A percentile compares a stretch with the other conserved stretches of the same genome.
These are phyloP conservation scores for Caenorhabditis briggsae DNA, from an alignment of 1,140 invertebrate species.

Conservation along the genomic window DNA sequence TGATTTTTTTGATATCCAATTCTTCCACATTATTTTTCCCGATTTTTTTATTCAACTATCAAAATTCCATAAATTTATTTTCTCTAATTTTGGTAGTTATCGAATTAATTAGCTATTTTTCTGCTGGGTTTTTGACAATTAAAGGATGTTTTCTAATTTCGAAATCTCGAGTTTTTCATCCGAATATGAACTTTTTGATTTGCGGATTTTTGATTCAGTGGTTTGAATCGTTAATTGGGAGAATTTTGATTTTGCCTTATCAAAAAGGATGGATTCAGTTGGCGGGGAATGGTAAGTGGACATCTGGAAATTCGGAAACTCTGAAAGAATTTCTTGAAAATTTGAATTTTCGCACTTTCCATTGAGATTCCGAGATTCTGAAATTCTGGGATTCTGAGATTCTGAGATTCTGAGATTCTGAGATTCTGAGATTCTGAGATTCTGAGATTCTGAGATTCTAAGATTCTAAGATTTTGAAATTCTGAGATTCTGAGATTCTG, in stretches of 20 bases:
- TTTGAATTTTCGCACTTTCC: too few relatives aligned
- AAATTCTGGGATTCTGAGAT: too few relatives aligned
- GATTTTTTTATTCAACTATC: constrained; percentile 24
- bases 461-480: too few relatives aligned
- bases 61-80: background rate
- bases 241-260: constrained; percentile 13
- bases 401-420: too few relatives aligned
- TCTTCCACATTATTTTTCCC: background rate
- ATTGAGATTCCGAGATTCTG: too few relatives aligned
- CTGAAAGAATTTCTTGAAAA: too few relatives aligned
- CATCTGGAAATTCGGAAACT: too few relatives aligned
- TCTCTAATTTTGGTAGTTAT: background rate
- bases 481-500: too few relatives aligned
- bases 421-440: too few relatives aligned
- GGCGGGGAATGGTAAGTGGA: background rate
- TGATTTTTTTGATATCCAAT: background rate
- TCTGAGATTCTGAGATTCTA: too few relatives aligned
- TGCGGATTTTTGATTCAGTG: background rate
- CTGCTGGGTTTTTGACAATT: background rate
- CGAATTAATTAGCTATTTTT: background rate
- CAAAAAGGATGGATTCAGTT: constrained; percentile 31
- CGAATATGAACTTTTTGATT: background rate
- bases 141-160: background rate
- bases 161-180: constrained; percentile 1
- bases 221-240: background rate